Conservation (phyloP, 2,888 invertebrate species). For the Phaonia tiefii region DNA sequence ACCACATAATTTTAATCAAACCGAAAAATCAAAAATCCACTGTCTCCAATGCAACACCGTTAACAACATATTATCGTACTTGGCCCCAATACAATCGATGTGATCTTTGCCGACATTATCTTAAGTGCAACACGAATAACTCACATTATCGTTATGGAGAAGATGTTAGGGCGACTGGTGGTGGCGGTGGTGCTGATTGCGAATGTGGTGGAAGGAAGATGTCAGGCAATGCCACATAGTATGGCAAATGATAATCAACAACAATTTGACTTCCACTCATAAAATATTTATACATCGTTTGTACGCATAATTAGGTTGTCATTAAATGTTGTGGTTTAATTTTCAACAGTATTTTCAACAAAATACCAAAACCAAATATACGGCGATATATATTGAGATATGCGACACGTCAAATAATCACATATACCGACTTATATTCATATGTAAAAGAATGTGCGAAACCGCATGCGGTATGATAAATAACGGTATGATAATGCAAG, state of each 20-base stretch:
- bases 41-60: slow-evolving; percentile 9
- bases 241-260: slow-evolving; percentile 47
- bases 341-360: slow-evolving; percentile 62
- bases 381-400: slow-evolving; percentile 18
- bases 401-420: background rate
- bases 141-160: slow-evolving; percentile 63
- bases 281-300: slow-evolving; percentile 79
- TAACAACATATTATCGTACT: slow-evolving; percentile 23
- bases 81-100: slow-evolving; percentile 19
- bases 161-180: too few species aligned
- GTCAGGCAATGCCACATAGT: too few species aligned
- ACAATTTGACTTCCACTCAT: slow-evolving; percentile 67
- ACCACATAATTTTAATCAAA: slow-evolving; percentile 61
- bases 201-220: too few species aligned
- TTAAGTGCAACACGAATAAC: slow-evolving; percentile 1
- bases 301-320: slow-evolving; percentile 79
- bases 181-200: slow-evolving; percentile 47
- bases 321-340: slow-evolving; percentile 76
- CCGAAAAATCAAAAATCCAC: slow-evolving; percentile 11
- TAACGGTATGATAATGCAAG: background rate
- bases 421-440: slow-evolving; percentile 24
- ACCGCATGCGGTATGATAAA: background rate
- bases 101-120: too few species aligned
- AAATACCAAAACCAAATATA: slow-evolving; percentile 52
- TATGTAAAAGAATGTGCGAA: slow-evolving; percentile 25